Conservation (phyloP, 2,113 vertebrate genomes). For the Xiphophorus couchianus region DNA sequence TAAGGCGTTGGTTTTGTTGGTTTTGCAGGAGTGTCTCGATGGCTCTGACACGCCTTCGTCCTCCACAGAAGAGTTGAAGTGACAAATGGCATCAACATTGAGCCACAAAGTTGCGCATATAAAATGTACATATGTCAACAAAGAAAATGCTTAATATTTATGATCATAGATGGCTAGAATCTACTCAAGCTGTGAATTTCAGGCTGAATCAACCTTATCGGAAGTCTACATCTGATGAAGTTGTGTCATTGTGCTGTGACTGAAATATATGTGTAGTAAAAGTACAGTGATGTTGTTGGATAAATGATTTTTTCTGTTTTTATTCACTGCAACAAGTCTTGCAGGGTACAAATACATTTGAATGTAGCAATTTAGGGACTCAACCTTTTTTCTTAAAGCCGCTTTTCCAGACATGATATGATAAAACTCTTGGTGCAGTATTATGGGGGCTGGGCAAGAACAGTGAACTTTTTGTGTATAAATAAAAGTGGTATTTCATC, state of each 20-base stretch:
- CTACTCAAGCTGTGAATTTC: not conserved
- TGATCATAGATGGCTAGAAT: not conserved
- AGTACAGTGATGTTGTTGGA: conserved; percentile 62
- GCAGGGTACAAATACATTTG: not conserved
- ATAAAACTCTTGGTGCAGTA: not conserved
- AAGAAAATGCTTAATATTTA: conserved; percentile 15
- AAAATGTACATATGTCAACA: conserved; percentile 36
- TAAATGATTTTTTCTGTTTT: conserved; percentile 8
- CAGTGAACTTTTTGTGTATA: not conserved
- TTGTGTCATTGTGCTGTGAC: conserved; percentile 48
- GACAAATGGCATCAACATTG: conserved; percentile 32
- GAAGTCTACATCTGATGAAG: conserved; percentile 29
- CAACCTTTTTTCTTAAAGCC: not conserved
- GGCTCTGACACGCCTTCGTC: conserved; percentile 66
- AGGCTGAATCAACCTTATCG: conserved; percentile 24
- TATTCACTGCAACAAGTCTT: not conserved
- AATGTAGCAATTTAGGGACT: not conserved
- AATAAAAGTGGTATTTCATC: not conserved
- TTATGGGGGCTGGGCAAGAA: not conserved
- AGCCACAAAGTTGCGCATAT: conserved; percentile 12
- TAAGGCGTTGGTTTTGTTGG: not conserved
- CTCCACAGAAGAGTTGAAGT: conserved; percentile 76
- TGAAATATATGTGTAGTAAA: conserved; percentile 56
- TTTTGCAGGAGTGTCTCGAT: conserved; percentile 75
- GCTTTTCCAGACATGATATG: not conserved